These are phyloP conservation scores for Cyanoramphus novaezelandiae DNA, from an alignment of 2,113 vertebrate species.

Conservation along the genomic window DNA sequence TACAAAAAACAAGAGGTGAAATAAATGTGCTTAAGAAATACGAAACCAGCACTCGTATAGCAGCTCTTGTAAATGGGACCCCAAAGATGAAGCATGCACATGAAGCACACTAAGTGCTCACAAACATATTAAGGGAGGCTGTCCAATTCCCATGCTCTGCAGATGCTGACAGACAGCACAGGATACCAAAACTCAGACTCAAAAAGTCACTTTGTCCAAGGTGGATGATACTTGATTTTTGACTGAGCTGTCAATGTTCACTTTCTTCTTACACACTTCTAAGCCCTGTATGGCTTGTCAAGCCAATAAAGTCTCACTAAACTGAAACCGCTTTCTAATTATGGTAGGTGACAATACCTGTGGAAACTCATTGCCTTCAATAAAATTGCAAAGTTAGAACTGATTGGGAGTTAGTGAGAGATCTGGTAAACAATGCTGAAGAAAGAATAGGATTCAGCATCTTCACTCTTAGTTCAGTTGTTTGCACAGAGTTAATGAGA, in stretches of 20 bases:
- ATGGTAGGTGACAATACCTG: slow-evolving; percentile 36
- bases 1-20: neutral
- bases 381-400: slow-evolving; percentile 57
- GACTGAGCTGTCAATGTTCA: slow-evolving; percentile 1
- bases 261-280: neutral
- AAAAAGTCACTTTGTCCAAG: neutral
- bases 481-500: slow-evolving; percentile 21
- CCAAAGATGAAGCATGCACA: neutral
- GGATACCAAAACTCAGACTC: neutral
- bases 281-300: slow-evolving; percentile 25
- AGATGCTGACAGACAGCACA: neutral
- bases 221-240: slow-evolving; percentile 9
- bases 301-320: slow-evolving; percentile 57
- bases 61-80: neutral
- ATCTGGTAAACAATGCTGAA: slow-evolving; percentile 51
- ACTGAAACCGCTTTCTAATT: slow-evolving; percentile 58
- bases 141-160: neutral
- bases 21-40: neutral
- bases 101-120: neutral
- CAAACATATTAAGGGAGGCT: neutral
- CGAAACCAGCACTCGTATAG: neutral
- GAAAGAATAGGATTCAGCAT: slow-evolving; percentile 21
- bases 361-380: slow-evolving; percentile 52
- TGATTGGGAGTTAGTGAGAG: slow-evolving; percentile 49
- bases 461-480: neutral